Evolutionary conservation across 2,113 vertebrate species (phyloP).

Genomic region (Rhodinocichla rosea): DNA sequence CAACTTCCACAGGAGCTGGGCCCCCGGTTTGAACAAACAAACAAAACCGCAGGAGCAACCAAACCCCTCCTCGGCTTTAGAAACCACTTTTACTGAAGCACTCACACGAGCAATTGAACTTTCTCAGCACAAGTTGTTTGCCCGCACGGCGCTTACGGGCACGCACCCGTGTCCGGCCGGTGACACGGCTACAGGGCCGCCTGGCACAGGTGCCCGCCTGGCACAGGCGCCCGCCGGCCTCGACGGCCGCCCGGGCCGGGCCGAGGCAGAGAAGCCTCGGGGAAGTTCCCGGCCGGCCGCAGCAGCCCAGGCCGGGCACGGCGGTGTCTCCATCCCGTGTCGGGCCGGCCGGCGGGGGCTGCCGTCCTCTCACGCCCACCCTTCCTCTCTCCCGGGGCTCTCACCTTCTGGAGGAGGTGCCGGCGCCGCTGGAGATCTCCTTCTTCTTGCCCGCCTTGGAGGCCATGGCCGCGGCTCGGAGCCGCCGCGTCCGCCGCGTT

Average conservation of each 20-base stretch:
- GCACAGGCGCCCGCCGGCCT: neutral
- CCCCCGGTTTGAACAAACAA: neutral
- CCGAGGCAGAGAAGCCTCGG: too few relatives aligned
- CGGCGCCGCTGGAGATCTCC: neutral
- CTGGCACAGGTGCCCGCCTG: neutral
- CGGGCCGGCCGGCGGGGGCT: too few relatives aligned
- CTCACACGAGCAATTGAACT: fast-evolving
- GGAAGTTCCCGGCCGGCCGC: too few relatives aligned
- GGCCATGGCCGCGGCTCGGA: neutral
- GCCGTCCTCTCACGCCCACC: neutral
- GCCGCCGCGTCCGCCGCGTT: slow-evolving; percentile 21
- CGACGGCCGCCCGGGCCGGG: neutral
- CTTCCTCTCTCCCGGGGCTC: neutral
- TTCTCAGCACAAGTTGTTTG: fast-evolving
- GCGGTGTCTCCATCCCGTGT: too few relatives aligned
- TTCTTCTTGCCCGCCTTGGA: slow-evolving; percentile 18
- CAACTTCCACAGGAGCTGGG: fast-evolving
- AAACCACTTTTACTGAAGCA: neutral
- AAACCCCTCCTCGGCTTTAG: fast-evolving
- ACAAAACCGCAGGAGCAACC: too few relatives aligned
- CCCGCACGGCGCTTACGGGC: neutral
- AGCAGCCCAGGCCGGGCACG: too few relatives aligned
- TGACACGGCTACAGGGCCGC: neutral
- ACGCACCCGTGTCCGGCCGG: neutral
- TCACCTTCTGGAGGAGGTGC: neutral